Percentiles rank a stretch among this genome's conserved stretches.
phyloP scores from a whole-genome alignment of 2,113 vertebrate genomes.

The Upupa epops region DNA sequence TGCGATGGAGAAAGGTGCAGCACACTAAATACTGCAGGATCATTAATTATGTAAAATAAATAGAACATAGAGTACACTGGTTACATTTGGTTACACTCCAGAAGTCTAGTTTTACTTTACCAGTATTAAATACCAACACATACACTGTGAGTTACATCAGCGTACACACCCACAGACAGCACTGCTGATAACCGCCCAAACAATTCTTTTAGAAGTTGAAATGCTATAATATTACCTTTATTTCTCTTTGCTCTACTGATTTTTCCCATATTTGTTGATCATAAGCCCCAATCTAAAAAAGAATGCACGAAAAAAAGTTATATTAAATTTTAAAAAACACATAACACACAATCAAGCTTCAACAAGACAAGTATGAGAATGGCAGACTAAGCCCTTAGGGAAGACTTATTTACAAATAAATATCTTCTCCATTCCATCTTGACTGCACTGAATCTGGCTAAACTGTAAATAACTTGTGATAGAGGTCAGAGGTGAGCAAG shows the following conservation, averaged over 20 bases:
- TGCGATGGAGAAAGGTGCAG: background rate
- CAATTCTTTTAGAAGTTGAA: background rate
- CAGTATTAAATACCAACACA: conserved; percentile 3
- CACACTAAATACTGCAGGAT: background rate
- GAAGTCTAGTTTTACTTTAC: conserved; percentile 23
- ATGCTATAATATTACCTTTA: conserved; percentile 84
- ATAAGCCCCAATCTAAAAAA: conserved; percentile 94
- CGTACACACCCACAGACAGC: background rate
- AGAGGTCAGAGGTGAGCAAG: background rate
- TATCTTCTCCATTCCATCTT: background rate
- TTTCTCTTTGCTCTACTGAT: conserved; percentile 98
- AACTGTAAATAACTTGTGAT: background rate
- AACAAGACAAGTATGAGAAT: background rate
- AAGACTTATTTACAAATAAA: background rate
- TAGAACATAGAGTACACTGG: background rate
- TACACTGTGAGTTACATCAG: background rate
- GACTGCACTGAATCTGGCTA: background rate
- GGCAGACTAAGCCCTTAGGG: background rate
- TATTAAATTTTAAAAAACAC: conserved; percentile 7
- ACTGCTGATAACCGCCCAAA: background rate
- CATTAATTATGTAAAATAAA: conserved; percentile 17
- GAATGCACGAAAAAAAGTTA: background rate
- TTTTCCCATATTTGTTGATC: conserved; percentile 99
- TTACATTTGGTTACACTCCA: background rate
- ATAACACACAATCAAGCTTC: background rate